phyloP scores from a whole-genome alignment of 2,797 vertebrate species.

The Brachymystax lenok region DNA sequence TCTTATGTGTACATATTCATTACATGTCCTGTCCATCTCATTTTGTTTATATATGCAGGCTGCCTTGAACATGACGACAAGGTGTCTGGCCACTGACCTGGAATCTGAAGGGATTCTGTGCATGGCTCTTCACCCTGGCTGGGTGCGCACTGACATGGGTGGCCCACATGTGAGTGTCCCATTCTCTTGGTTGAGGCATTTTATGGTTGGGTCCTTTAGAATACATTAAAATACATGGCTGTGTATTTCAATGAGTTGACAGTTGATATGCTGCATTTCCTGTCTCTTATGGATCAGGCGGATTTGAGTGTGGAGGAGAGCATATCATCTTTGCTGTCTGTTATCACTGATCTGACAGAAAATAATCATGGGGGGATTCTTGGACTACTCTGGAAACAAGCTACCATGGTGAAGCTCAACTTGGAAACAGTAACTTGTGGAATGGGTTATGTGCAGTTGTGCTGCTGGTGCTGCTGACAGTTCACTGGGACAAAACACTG shows the following conservation, averaged over 20 bases:
- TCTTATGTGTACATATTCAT: background rate
- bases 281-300: slow-evolving; percentile 44
- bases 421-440: background rate
- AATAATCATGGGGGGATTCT: slow-evolving; percentile 53
- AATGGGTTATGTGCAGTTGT: background rate
- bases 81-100: slow-evolving; percentile 72
- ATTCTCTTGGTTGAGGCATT: background rate
- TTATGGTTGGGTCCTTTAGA: background rate
- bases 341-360: slow-evolving; percentile 50
- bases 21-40: background rate
- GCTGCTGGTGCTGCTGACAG: background rate
- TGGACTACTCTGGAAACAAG: slow-evolving; percentile 52
- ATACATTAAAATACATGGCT: background rate
- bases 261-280: background rate
- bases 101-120: slow-evolving; percentile 70
- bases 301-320: slow-evolving; percentile 54
- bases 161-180: slow-evolving; percentile 63
- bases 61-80: slow-evolving; percentile 74
- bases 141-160: slow-evolving; percentile 78
- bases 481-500: background rate
- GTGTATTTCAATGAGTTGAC: background rate
- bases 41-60: slow-evolving; percentile 29
- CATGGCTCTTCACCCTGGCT: slow-evolving; percentile 72
- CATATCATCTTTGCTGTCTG: slow-evolving; percentile 47
- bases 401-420: slow-evolving; percentile 55